These are phyloP conservation scores for Apogon talboti DNA, from an alignment of 2,797 vertebrate species.

Conservation along the genomic window DNA sequence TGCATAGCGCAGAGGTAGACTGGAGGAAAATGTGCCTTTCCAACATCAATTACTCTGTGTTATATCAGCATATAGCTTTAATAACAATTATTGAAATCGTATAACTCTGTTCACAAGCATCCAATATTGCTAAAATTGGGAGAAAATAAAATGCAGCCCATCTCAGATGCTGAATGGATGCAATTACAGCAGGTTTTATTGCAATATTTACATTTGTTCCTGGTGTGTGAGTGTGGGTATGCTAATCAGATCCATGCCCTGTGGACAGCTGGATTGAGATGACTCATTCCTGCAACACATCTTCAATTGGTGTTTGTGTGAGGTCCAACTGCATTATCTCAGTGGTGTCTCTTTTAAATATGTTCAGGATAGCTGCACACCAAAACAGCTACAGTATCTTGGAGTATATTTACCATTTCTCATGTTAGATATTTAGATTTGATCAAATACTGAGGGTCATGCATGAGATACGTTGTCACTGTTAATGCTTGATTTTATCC, in stretches of 20 bases:
- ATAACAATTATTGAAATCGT: slow-evolving; percentile 68
- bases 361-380: slow-evolving; percentile 66
- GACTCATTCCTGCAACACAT: slow-evolving; percentile 87
- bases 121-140: slow-evolving; percentile 70
- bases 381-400: slow-evolving; percentile 29
- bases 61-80: slow-evolving; percentile 68
- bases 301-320: slow-evolving; percentile 81
- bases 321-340: slow-evolving; percentile 80
- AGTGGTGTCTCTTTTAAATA: slow-evolving; percentile 74
- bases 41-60: slow-evolving; percentile 47
- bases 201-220: slow-evolving; percentile 87
- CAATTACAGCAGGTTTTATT: slow-evolving; percentile 82
- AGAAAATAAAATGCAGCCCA: slow-evolving; percentile 67
- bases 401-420: slow-evolving; percentile 25
- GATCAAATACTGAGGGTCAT: no score
- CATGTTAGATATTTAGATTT: slow-evolving; percentile 3
- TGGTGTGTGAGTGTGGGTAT: slow-evolving; percentile 82
- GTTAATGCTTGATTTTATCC: no score
- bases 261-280: slow-evolving; percentile 86
- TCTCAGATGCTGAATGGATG: slow-evolving; percentile 70
- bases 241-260: slow-evolving; percentile 86
- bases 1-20: slow-evolving; percentile 23
- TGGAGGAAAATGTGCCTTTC: slow-evolving; percentile 16
- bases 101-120: slow-evolving; percentile 49
- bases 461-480: no score